Evolutionary conservation across 2,888 invertebrate genomes (phyloP).

Genomic region (Coremacera marginata): DNA sequence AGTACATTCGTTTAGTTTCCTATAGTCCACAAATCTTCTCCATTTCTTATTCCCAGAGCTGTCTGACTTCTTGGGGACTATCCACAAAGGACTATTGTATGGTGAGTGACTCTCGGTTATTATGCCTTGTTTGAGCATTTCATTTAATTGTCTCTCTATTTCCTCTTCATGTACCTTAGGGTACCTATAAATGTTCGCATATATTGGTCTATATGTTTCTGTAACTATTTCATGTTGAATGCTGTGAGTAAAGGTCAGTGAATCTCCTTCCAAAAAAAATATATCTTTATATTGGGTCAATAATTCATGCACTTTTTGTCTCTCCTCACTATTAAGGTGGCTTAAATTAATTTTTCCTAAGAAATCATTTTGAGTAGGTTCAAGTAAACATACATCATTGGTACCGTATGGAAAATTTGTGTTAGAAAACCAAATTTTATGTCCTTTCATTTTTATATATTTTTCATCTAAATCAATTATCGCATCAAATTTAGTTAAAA

Average conservation of each 20-base stretch:
- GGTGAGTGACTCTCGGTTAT: too few species aligned
- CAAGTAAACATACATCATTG: not conserved
- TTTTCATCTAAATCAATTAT: conserved; percentile 3
- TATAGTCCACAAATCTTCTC: conserved; percentile 17
- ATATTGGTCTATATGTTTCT: not conserved
- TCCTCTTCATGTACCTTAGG: not conserved
- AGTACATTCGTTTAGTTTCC: too few species aligned
- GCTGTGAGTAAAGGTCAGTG: too few species aligned
- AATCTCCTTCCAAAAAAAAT: too few species aligned
- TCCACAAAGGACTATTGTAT: conserved; percentile 5
- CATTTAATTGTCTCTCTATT: too few species aligned
- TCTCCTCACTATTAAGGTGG: not conserved
- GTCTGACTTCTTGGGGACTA: conserved; percentile 32
- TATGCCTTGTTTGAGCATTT: too few species aligned
- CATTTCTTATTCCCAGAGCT: conserved; percentile 12
- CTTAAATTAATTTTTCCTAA: not conserved
- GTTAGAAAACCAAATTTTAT: not conserved
- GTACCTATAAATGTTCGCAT: conserved; percentile 13
- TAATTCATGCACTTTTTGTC: too few species aligned
- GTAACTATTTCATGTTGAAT: not conserved
- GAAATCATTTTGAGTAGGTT: not conserved
- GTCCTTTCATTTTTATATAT: conserved; percentile 1
- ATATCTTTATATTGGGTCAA: too few species aligned
- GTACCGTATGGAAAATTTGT: not conserved
- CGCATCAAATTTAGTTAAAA: not conserved